These are phyloP conservation scores for Urocynchramus pylzowi DNA, from an alignment of 2,113 vertebrate species.

Conservation along the genomic window DNA sequence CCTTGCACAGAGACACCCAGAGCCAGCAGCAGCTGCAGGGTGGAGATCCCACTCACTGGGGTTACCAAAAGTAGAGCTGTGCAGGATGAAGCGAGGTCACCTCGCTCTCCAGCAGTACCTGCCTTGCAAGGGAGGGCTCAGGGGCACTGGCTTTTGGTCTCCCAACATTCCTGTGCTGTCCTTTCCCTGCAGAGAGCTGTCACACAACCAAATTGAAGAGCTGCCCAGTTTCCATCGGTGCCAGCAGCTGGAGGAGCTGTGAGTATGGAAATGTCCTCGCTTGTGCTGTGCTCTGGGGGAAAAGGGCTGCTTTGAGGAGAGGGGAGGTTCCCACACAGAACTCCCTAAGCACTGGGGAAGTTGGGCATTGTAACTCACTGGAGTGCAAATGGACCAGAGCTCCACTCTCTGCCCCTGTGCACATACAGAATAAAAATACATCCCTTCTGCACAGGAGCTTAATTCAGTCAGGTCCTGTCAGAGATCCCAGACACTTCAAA, in stretches of 20 bases:
- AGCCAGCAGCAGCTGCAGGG: not conserved
- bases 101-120: not conserved
- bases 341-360: not conserved
- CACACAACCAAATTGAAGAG: slow-evolving; percentile 87
- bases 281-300: not conserved
- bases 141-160: not conserved
- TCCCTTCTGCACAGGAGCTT: not conserved
- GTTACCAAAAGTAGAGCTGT: not conserved
- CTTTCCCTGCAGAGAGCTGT: slow-evolving; percentile 82
- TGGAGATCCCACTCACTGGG: not conserved
- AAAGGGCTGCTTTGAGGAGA: not conserved
- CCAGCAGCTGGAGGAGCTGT: slow-evolving; percentile 91
- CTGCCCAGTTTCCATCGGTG: slow-evolving; percentile 90
- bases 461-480: not conserved
- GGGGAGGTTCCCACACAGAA: not conserved
- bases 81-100: not conserved
- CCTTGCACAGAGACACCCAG: not conserved
- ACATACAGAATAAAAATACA: not conserved
- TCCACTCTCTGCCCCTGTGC: not conserved
- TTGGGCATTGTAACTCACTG: accelerated
- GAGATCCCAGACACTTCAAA: not conserved
- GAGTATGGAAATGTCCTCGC: slow-evolving; percentile 59
- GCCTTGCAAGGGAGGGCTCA: not conserved
- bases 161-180: not conserved
- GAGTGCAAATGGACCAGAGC: not conserved